A percentile compares a stretch with the other conserved stretches of the same genome.
These are phyloP conservation scores for Tiliacea aurago DNA, from an alignment of 2,888 invertebrate genomes.

Conservation along the genomic window DNA sequence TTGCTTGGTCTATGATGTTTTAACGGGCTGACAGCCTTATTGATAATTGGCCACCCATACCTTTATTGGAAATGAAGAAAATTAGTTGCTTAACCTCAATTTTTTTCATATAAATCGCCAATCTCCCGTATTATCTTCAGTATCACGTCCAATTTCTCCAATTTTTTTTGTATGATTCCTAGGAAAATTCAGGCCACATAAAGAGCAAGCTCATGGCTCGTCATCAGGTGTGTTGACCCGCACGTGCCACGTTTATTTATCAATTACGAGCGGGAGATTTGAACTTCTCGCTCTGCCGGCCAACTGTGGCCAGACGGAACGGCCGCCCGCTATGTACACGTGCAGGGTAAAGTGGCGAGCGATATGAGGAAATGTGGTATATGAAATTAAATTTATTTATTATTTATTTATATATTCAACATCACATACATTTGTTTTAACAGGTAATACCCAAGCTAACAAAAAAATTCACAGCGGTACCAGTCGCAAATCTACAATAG, in stretches of 20 bases:
- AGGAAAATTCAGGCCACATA: neutral
- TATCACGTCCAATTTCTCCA: neutral
- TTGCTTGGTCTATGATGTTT: too few species aligned
- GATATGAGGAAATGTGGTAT: slow-evolving; percentile 27
- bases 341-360: slow-evolving; percentile 49
- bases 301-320: slow-evolving; percentile 90
- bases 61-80: neutral
- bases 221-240: slow-evolving; percentile 81
- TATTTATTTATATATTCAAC: too few species aligned
- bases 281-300: slow-evolving; percentile 90
- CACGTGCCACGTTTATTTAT: slow-evolving; percentile 89
- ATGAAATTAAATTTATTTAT: slow-evolving; percentile 1
- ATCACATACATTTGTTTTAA: too few species aligned
- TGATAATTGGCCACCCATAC: neutral
- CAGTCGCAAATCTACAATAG: too few species aligned
- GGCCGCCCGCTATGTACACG: slow-evolving; percentile 85
- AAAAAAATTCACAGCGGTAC: too few species aligned
- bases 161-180: neutral
- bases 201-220: neutral
- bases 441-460: too few species aligned
- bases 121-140: neutral
- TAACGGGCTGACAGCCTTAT: too few species aligned
- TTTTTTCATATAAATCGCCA: neutral
- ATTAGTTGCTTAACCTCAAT: neutral
- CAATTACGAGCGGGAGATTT: slow-evolving; percentile 88